Conservation (phyloP, 2,888 invertebrate species). For the Lymantria monacha region DNA sequence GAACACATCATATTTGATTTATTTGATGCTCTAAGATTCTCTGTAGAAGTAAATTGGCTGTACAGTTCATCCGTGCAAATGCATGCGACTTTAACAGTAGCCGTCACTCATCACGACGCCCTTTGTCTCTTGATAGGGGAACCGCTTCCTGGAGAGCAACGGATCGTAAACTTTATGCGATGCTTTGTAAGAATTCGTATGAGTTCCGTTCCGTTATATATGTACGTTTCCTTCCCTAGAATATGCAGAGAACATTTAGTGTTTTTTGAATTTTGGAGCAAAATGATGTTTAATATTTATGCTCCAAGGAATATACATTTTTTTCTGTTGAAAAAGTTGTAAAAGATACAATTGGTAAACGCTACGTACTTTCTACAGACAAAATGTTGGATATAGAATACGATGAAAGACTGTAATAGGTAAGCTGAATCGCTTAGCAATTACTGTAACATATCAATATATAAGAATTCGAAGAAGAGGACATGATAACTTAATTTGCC, state of each 20-base stretch:
- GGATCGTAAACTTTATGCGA: slow-evolving; percentile 34
- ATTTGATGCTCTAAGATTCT: not conserved
- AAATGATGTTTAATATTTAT: not conserved
- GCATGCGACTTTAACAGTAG: slow-evolving; percentile 16
- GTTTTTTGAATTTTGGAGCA: slow-evolving; percentile 2
- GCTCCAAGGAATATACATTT: not conserved
- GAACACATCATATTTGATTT: too few relatives aligned
- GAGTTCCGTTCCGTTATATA: slow-evolving; percentile 20
- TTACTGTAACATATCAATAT: too few relatives aligned
- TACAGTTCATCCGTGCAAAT: slow-evolving; percentile 23
- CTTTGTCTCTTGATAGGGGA: slow-evolving; percentile 28
- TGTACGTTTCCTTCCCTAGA: slow-evolving; percentile 10
- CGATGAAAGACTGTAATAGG: too few relatives aligned
- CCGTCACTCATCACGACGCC: slow-evolving; percentile 22
- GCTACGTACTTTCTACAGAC: too few relatives aligned
- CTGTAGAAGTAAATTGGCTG: slow-evolving; percentile 17
- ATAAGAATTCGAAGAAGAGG: too few relatives aligned
- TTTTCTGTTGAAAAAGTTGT: too few relatives aligned
- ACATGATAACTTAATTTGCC: too few relatives aligned
- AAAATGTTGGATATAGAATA: too few relatives aligned
- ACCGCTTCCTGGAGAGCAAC: slow-evolving; percentile 27
- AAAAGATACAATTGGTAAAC: too few relatives aligned
- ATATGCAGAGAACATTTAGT: slow-evolving; percentile 5
- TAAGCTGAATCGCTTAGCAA: too few relatives aligned
- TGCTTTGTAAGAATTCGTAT: slow-evolving; percentile 29